A percentile compares a stretch with the other conserved stretches of the same genome.
These are phyloP conservation scores for Sinodicranocentrus sp. DNA, from an alignment of 2,888 invertebrate species.

Conservation along the genomic window DNA sequence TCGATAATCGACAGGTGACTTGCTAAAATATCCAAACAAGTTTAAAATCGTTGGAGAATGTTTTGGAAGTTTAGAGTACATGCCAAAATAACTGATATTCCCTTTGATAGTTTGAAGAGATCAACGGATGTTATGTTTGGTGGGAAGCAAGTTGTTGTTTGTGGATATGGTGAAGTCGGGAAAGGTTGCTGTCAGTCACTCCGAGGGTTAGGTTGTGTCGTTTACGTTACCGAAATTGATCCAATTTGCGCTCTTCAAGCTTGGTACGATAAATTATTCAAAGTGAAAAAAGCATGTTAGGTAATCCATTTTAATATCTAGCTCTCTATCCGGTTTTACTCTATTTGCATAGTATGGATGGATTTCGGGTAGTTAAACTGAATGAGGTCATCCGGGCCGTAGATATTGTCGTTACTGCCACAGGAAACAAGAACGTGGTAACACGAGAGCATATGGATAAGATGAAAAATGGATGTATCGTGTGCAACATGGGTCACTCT, in stretches of 20 bases:
- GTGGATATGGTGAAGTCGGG: conserved; percentile 98
- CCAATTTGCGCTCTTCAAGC: conserved; percentile 98
- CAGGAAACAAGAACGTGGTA: conserved; percentile 98
- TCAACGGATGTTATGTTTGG: conserved; percentile 98
- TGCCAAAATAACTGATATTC: too few relatives aligned
- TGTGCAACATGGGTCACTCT: conserved; percentile 98
- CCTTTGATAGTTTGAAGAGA: conserved; percentile 84
- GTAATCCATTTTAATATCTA: not conserved
- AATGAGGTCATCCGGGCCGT: conserved; percentile 95
- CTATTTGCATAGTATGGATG: conserved; percentile 93
- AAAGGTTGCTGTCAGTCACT: conserved; percentile 98
- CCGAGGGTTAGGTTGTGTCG: conserved; percentile 96
- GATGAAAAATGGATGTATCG: conserved; percentile 96
- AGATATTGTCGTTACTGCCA: conserved; percentile 98
- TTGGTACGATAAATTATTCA: conserved; percentile 81
- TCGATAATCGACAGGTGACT: conserved; percentile 89
- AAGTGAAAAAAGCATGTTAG: not conserved
- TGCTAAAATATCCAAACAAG: not conserved
- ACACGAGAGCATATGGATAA: conserved; percentile 97
- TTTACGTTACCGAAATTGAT: conserved; percentile 96
- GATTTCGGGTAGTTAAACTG: conserved; percentile 95
- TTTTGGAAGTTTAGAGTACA: too few relatives aligned
- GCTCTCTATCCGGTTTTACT: too few relatives aligned
- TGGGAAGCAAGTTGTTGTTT: conserved; percentile 96
- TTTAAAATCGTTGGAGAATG: not conserved